A percentile compares a stretch with the other conserved stretches of the same genome.
phyloP scores from a whole-genome alignment of 2,888 invertebrate genomes.

The Lamellibrachia columna region DNA sequence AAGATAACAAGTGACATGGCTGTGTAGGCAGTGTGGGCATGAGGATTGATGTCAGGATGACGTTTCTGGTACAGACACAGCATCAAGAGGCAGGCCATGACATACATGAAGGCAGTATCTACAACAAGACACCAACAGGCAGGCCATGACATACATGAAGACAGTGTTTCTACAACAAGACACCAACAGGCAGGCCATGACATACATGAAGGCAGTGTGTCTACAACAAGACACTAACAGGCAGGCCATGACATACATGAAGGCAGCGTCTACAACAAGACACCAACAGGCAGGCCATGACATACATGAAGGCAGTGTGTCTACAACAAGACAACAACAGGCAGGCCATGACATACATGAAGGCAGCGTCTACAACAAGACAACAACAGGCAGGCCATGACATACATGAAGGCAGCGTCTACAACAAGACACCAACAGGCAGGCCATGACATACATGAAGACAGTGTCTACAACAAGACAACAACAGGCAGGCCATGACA shows the following conservation, averaged over 20 bases:
- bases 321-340: neutral
- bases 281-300: neutral
- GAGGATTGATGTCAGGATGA: conserved; percentile 88
- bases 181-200: neutral
- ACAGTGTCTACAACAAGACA: neutral
- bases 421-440: neutral
- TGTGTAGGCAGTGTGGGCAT: conserved; percentile 67
- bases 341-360: neutral
- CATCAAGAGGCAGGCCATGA: conserved; percentile 86
- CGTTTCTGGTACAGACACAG: conserved; percentile 87
- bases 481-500: neutral
- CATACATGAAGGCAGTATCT: conserved; percentile 95
- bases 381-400: neutral
- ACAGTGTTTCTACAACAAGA: neutral
- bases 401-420: neutral
- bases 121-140: conserved; percentile 53
- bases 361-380: neutral
- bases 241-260: neutral
- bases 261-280: neutral
- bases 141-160: neutral
- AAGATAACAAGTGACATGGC: conserved; percentile 79
- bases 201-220: neutral
- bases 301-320: neutral
- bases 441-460: neutral
- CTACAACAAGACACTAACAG: neutral